Base-by-base conservation (phyloP, 2,113 vertebrate species). In the Nerophis lumbriciformis region DNA sequence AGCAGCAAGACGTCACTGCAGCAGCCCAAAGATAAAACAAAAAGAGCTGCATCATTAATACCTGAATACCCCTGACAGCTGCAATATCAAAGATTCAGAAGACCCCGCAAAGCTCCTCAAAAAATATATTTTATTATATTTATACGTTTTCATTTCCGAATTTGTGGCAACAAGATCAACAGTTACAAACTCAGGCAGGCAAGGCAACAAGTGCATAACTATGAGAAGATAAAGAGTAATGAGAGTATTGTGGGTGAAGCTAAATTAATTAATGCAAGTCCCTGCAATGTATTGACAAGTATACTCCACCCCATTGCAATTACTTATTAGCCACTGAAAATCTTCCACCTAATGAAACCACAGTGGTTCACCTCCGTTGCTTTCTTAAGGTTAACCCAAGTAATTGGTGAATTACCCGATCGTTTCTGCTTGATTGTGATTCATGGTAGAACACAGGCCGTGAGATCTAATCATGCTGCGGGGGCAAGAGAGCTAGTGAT, bases 401-500 rank as follows among this genome's bases (percentile, higher is more conserved):
- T 44, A 57, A 57, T 39, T 57, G 55, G n/a, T 5, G 55, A 57
- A 44, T 57, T 44, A 57, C 38, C 90, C 90, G 90, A 88, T 91
- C 94, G 86, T 92, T 92, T 90, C 68, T 90, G 88, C 85, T 87
- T 88, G 91, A 92, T 92, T 60, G 37, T 21, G 16, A 90, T 92
- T 92, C 92, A 94, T 90, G 88, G 87, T 69, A 89, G 89, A 91
- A 90, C 92, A 92, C 89, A 91, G 90, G 88, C 92, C 91, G 90
- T 88, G 83, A 88, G 89, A 88, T 92, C 91, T 92, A 91, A 90
- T 89, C 63, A 65, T 68, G 68, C 67, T 12, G 55, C 37, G 61
- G 42, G 61, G 44, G 50, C 59, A 77, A 72, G 80, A 47, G 65
- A 75, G 82, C 49, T 48, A 48, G 55, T 93, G 93, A 94, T 94